A percentile compares a stretch with the other conserved stretches of the same genome.
Evolutionary conservation across 2,888 invertebrate species (phyloP).

Genomic region (Panzeria rudis): DNA sequence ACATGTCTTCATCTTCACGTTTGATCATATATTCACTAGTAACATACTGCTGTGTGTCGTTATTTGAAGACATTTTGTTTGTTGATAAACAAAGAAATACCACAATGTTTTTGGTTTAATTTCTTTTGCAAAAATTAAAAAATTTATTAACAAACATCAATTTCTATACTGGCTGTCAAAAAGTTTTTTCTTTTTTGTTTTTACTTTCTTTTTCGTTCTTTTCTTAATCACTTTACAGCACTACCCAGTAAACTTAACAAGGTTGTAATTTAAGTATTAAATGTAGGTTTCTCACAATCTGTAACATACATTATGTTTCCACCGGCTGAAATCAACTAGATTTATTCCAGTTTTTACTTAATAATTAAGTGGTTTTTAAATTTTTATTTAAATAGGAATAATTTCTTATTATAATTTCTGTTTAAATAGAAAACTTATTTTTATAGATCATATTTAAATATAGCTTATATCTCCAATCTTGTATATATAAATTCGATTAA

Average conservation of each 20-base stretch:
- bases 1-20: conserved; percentile 78
- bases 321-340: no score
- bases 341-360: no score
- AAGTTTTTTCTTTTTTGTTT: conserved; percentile 19
- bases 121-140: background rate
- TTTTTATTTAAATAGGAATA: no score
- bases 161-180: conserved; percentile 8
- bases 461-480: no score
- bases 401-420: no score
- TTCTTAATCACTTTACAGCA: conserved; percentile 26
- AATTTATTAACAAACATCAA: background rate
- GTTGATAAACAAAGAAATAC: background rate
- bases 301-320: no score
- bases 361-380: no score
- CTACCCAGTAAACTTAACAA: background rate
- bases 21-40: conserved; percentile 77
- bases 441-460: no score
- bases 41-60: conserved; percentile 80
- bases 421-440: no score
- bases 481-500: no score
- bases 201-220: background rate
- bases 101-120: background rate
- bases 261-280: background rate
- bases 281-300: no score
- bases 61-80: conserved; percentile 74